phyloP scores from a whole-genome alignment of 2,888 invertebrate genomes.

The Conomelus anceps region DNA sequence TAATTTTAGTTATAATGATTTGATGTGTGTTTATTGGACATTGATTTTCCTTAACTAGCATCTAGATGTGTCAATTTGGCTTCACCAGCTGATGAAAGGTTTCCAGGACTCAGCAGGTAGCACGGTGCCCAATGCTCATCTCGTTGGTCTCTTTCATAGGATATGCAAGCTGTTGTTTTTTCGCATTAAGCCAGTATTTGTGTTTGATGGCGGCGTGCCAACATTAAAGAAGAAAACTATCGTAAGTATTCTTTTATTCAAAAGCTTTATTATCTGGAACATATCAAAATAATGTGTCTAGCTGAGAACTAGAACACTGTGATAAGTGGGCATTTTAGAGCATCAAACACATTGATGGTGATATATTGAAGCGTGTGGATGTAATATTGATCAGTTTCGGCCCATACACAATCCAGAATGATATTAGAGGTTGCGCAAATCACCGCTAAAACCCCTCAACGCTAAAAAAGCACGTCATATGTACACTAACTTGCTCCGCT shows the following conservation, averaged over 20 bases:
- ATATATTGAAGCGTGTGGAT: too few species aligned
- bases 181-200: slow-evolving; percentile 92
- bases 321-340: too few species aligned
- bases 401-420: too few species aligned
- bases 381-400: too few species aligned
- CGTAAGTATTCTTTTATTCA: slow-evolving; percentile 50
- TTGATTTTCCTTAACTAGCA: slow-evolving; percentile 31
- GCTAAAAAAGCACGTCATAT: too few species aligned
- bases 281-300: too few species aligned
- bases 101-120: slow-evolving; percentile 81
- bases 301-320: too few species aligned
- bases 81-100: slow-evolving; percentile 94
- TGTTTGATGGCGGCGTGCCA: slow-evolving; percentile 96
- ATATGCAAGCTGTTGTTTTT: slow-evolving; percentile 94
- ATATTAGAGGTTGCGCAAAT: too few species aligned
- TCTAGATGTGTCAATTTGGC: slow-evolving; percentile 96
- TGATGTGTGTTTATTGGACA: slow-evolving; percentile 30
- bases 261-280: not conserved
- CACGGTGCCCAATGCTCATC: slow-evolving; percentile 81
- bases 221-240: slow-evolving; percentile 86
- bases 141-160: slow-evolving; percentile 86
- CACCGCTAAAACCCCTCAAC: too few species aligned
- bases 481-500: too few species aligned
- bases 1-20: too few species aligned
- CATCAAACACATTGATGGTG: too few species aligned